Conservation (phyloP, 2,113 vertebrate species). For the Pygoscelis adeliae region DNA sequence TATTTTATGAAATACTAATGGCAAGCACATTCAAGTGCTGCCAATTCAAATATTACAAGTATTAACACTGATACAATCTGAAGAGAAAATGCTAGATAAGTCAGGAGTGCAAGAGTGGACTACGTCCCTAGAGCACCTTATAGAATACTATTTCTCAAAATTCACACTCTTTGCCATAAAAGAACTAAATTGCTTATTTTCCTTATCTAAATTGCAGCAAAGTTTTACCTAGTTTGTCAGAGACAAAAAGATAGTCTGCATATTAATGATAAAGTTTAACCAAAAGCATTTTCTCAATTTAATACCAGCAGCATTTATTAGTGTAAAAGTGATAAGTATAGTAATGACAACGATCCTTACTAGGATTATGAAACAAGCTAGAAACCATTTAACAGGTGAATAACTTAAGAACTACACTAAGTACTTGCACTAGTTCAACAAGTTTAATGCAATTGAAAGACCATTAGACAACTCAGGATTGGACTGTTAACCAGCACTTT, state of each 20-base stretch:
- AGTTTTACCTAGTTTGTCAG: neutral
- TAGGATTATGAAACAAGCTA: neutral
- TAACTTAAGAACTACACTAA: neutral
- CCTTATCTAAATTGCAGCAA: neutral
- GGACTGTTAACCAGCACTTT: neutral
- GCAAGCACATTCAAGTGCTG: neutral
- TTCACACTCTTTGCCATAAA: neutral
- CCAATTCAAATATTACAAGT: neutral
- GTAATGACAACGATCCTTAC: neutral
- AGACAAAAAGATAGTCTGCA: neutral
- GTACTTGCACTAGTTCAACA: neutral
- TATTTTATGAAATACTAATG: neutral
- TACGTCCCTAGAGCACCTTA: neutral
- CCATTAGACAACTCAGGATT: neutral
- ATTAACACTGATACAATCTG: neutral
- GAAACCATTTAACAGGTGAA: neutral
- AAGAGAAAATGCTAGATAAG: neutral
- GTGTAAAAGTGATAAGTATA: neutral
- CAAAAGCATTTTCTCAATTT: neutral
- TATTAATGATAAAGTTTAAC: neutral
- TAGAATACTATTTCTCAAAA: neutral
- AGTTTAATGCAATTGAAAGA: neutral
- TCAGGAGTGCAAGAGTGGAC: neutral
- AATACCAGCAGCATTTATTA: neutral
- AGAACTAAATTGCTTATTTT: neutral